A percentile compares a stretch with the other conserved stretches of the same genome.
Conservation (phyloP, 1,140 invertebrate species). For the Drosophila santomea region DNA sequence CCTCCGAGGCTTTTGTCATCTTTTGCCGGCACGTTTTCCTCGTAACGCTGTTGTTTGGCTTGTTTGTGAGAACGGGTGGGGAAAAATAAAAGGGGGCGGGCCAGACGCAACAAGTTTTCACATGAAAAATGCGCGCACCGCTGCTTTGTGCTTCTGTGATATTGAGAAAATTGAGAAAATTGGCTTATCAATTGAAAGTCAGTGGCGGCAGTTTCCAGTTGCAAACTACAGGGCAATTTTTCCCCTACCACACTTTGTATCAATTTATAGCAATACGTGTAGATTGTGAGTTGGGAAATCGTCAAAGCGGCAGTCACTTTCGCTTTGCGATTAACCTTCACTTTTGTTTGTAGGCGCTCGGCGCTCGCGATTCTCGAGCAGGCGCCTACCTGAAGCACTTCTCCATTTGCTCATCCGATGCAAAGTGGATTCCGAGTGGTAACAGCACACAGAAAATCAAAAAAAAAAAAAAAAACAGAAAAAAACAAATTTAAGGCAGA, state of each 20-base stretch:
- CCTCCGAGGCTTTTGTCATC: slow-evolving; percentile 46
- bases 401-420: slow-evolving; percentile 31
- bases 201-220: not conserved
- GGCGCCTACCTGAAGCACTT: slow-evolving; percentile 64
- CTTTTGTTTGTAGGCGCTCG: slow-evolving; percentile 45
- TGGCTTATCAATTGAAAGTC: slow-evolving; percentile 72
- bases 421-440: slow-evolving; percentile 25
- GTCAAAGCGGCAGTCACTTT: slow-evolving; percentile 57
- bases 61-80: slow-evolving; percentile 3
- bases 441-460: slow-evolving; percentile 6
- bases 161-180: slow-evolving; percentile 69
- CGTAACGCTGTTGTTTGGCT: slow-evolving; percentile 18
- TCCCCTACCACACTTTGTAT: slow-evolving; percentile 12
- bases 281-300: slow-evolving; percentile 62
- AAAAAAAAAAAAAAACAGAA: slow-evolving; percentile 1
- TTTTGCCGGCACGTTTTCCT: slow-evolving; percentile 48
- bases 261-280: slow-evolving; percentile 27
- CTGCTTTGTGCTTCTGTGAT: slow-evolving; percentile 15
- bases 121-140: slow-evolving; percentile 57
- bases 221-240: slow-evolving; percentile 48
- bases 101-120: slow-evolving; percentile 53
- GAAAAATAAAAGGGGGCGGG: slow-evolving; percentile 1
- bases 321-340: slow-evolving; percentile 74
- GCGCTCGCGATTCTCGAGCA: slow-evolving; percentile 52
- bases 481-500: not conserved